These are phyloP conservation scores for Molossus alvarezi DNA, from an alignment of 2,797 vertebrate genomes.

Conservation along the genomic window DNA sequence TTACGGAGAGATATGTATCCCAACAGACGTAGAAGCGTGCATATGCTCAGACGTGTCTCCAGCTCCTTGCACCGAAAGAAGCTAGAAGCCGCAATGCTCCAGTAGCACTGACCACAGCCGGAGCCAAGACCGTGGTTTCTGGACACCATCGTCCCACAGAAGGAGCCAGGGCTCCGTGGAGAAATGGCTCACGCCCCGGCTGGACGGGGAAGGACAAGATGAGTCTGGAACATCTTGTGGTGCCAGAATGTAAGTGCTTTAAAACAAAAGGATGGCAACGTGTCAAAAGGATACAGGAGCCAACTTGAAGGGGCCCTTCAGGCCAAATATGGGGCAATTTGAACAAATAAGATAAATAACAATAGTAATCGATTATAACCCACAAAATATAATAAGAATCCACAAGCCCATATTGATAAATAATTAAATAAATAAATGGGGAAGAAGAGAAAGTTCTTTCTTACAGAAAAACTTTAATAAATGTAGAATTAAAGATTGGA, in stretches of 20 bases:
- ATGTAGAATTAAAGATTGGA: neutral
- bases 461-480: conserved; percentile 23
- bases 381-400: neutral
- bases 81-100: neutral
- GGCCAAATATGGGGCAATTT: neutral
- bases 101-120: neutral
- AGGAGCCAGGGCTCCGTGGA: neutral
- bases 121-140: neutral
- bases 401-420: neutral
- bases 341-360: conserved; percentile 35
- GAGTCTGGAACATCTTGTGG: neutral
- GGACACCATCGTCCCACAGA: neutral
- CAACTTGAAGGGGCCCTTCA: neutral
- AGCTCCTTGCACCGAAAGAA: neutral
- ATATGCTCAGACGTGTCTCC: neutral
- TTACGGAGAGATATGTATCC: neutral
- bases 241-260: conserved; percentile 22
- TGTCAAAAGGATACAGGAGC: neutral
- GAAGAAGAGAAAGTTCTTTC: neutral
- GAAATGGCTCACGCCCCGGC: neutral
- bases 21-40: neutral
- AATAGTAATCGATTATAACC: neutral
- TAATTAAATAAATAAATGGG: neutral
- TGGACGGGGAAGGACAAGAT: neutral
- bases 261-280: neutral